Conservation (phyloP, 2,113 vertebrate genomes). For the Pachypanchax playfairii region DNA sequence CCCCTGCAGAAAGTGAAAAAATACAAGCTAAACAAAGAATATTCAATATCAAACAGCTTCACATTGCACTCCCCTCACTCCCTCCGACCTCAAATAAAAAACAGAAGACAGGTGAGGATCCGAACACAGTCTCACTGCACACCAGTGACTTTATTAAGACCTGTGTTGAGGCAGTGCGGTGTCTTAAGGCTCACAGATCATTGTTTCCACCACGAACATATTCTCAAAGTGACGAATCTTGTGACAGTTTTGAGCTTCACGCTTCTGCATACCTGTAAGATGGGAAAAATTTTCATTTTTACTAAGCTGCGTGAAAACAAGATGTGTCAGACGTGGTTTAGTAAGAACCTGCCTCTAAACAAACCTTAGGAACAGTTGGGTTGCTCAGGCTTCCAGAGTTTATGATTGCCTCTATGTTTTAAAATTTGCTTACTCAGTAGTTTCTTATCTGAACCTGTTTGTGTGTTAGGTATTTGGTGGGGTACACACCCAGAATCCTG, state of each 20-base stretch:
- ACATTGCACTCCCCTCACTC: slow-evolving; percentile 52
- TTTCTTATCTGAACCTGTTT: too few species aligned
- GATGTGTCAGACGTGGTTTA: too few species aligned
- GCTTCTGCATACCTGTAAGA: slow-evolving; percentile 91
- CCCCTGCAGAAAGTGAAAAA: slow-evolving; percentile 45
- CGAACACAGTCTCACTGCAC: slow-evolving; percentile 49
- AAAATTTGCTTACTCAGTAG: too few species aligned
- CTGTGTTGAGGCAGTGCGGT: not conserved
- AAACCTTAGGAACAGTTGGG: too few species aligned
- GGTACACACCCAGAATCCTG: slow-evolving; percentile 76
- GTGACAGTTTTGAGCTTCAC: slow-evolving; percentile 84
- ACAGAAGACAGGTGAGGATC: slow-evolving; percentile 62
- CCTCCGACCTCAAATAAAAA: slow-evolving; percentile 44
- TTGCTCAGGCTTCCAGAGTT: too few species aligned
- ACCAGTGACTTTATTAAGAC: slow-evolving; percentile 30
- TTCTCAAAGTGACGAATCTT: slow-evolving; percentile 93
- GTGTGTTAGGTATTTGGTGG: not conserved
- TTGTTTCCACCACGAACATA: slow-evolving; percentile 87
- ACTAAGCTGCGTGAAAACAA: not conserved
- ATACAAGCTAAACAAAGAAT: slow-evolving; percentile 28
- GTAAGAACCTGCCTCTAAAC: too few species aligned
- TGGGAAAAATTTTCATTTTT: not conserved
- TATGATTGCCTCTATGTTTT: too few species aligned
- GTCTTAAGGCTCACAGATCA: slow-evolving; percentile 86
- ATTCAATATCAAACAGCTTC: slow-evolving; percentile 49